These are phyloP conservation scores for Apodemia mormo DNA, from an alignment of 2,888 invertebrate species.

Conservation along the genomic window DNA sequence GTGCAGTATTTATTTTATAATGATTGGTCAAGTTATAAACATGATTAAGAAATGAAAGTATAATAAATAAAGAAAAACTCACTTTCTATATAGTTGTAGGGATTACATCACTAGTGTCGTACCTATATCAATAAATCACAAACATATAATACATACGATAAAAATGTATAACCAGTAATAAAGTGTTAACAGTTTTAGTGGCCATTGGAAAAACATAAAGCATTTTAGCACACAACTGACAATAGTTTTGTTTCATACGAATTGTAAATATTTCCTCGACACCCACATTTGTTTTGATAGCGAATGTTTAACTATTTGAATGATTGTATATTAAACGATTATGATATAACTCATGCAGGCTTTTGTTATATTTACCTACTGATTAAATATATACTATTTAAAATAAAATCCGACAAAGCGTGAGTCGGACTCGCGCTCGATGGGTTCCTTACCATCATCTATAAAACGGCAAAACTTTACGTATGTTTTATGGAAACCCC, in stretches of 20 bases:
- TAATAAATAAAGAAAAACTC: neutral
- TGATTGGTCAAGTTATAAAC: no score
- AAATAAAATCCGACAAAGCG: no score
- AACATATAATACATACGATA: neutral
- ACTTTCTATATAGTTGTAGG: neutral
- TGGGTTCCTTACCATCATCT: no score
- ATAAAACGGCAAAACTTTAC: no score
- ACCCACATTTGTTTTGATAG: constrained; percentile 29
- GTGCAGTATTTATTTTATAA: neutral
- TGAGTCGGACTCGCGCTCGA: no score
- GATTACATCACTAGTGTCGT: neutral
- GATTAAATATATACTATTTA: neutral
- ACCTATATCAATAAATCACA: neutral
- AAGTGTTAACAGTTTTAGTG: constrained; percentile 27
- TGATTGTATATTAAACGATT: constrained; percentile 31
- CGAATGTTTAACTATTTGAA: constrained; percentile 30
- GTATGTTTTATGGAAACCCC: no score
- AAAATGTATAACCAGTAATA: neutral
- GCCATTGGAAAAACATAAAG: constrained; percentile 27
- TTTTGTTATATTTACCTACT: neutral
- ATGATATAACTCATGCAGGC: neutral
- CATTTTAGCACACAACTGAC: constrained; percentile 36
- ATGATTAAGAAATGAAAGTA: no score
- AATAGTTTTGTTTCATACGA: constrained; percentile 36
- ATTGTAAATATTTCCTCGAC: constrained; percentile 40